Evolutionary conservation across 2,797 vertebrate genomes (phyloP).

Genomic region (Salmo trutta): DNA sequence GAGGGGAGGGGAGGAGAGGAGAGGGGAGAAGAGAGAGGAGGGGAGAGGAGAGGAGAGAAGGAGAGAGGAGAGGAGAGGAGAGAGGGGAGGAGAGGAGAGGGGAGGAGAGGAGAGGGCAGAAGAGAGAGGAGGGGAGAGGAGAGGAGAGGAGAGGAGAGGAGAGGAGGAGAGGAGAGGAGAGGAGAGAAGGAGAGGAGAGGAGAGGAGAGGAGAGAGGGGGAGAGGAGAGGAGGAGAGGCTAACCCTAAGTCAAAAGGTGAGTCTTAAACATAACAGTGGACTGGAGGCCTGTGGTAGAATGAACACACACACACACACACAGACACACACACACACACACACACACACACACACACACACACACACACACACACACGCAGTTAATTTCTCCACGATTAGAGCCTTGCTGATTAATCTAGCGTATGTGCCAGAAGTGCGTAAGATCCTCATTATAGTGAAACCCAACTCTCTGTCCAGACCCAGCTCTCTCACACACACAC

Average conservation of each 20-base stretch:
- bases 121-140: no score
- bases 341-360: conserved; percentile 60
- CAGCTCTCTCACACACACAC: conserved; percentile 53
- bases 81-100: no score
- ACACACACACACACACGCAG: conserved; percentile 55
- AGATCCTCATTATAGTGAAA: conserved; percentile 92
- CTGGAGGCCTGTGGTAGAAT: conserved; percentile 69
- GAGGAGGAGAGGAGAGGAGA: no score
- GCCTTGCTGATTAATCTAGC: conserved; percentile 84
- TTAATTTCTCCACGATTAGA: conserved; percentile 85
- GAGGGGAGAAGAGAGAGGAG: no score
- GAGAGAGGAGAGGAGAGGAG: no score
- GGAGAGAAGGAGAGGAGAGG: no score
- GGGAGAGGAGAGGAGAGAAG: no score
- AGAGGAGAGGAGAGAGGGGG: no score
- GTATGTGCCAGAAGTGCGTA: conserved; percentile 84
- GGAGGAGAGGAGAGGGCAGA: no score
- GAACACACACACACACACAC: conserved; percentile 63
- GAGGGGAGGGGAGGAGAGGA: no score
- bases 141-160: no score
- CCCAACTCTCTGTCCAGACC: conserved; percentile 82
- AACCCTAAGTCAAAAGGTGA: conserved; percentile 85
- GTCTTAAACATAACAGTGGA: conserved; percentile 77
- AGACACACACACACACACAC: conserved; percentile 60
- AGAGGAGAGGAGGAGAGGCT: conserved; percentile 34